Evolutionary conservation across 2,113 vertebrate species (phyloP), one percentile per base, ranked within the genome.

Genomic region (Ivindomyrus marchei): DNA sequence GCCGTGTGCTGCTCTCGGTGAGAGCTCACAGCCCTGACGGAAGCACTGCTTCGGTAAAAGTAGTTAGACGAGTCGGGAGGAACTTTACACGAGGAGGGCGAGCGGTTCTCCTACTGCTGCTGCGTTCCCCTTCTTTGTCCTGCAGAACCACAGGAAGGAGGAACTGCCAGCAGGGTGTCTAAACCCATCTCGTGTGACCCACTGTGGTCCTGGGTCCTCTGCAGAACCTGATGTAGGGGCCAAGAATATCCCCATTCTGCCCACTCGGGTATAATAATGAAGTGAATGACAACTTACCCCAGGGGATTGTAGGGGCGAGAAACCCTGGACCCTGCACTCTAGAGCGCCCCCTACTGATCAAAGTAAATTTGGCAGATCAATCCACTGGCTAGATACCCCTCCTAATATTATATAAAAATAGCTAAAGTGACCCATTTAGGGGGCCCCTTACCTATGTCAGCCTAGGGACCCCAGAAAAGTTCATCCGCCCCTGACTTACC

Each of bases 91-190:
- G n/a, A 17, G 21, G 56, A 27, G 4, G 62, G 39, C 36, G 4
- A 80, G 36, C 4, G 1, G 13, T 39, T 11, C 27, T 13, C 13
- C 31, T 77, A 39, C 49, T 50, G 49, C 13, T 11, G 66, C 31
- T 19, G 31, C 7, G 45, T 9, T 70, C 27, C 58, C 24, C 1
- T 88, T 47, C 7, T 58, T 52, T 50, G 87, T 89, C 42, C 84
- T 85, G 24, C 8, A 42, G 88, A 46, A 58, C 50, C 66, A 2
- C 39, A 47, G 89, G 24, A 58, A 66, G 85, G 89, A 91, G 13
- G 49, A 77, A 36, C 88, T 88, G 84, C 17, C 88, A 27, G 45
- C 89, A 1, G 77, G 47, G 31, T 90, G 90, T 85, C 91, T 90
- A 36, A 85, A 47, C 27, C 4, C 77, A 0, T 85, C 88, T 49